Percentiles rank a stretch among this genome's conserved stretches.
Conservation (phyloP, 1,140 invertebrate species). For the Contarinia nasturtii region DNA sequence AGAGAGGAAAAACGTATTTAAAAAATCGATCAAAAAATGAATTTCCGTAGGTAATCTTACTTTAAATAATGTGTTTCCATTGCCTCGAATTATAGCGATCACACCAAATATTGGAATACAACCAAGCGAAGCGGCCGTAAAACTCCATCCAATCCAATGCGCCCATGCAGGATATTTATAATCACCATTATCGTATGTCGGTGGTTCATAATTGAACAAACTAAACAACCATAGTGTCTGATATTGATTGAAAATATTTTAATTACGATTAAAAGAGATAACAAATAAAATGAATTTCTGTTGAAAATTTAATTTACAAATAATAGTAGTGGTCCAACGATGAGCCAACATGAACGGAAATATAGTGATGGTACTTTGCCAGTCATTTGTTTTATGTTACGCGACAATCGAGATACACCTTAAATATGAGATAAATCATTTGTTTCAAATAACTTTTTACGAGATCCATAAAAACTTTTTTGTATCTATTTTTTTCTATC, state of each 20-base stretch:
- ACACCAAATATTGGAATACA: slow-evolving; percentile 70
- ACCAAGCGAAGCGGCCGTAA: slow-evolving; percentile 60
- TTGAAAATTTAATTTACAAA: slow-evolving; percentile 33
- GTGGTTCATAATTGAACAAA: slow-evolving; percentile 66
- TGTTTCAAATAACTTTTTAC: no score
- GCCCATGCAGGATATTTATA: slow-evolving; percentile 73
- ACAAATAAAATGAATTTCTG: no score
- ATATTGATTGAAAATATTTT: no score
- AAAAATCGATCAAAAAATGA: not conserved
- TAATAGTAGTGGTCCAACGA: slow-evolving; percentile 59
- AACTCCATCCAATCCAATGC: slow-evolving; percentile 67
- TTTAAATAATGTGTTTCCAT: slow-evolving; percentile 48
- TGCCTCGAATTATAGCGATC: slow-evolving; percentile 44
- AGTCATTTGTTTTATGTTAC: slow-evolving; percentile 77
- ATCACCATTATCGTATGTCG: slow-evolving; percentile 53
- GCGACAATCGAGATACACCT: slow-evolving; percentile 51
- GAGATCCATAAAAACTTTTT: no score
- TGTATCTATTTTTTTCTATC: no score
- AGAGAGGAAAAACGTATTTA: not conserved
- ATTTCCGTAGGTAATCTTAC: slow-evolving; percentile 27
- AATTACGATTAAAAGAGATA: no score
- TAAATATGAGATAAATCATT: no score
- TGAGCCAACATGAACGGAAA: slow-evolving; percentile 68
- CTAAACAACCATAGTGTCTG: slow-evolving; percentile 72
- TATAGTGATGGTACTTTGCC: slow-evolving; percentile 56